These are phyloP conservation scores for Oncorhynchus nerka DNA, from an alignment of 2,113 vertebrate species.

Conservation along the genomic window DNA sequence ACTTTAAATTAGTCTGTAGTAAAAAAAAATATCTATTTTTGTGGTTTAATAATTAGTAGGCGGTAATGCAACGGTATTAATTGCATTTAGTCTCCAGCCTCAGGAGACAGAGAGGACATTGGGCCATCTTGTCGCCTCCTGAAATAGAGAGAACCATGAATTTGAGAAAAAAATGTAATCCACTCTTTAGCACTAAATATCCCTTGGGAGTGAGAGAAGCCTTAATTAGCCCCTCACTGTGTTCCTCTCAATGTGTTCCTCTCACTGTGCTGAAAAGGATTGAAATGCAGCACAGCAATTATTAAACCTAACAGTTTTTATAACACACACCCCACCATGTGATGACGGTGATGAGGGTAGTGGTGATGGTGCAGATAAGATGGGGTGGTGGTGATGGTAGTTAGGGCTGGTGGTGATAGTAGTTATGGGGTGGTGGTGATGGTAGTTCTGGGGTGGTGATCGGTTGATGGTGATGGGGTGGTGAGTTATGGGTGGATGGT, in stretches of 20 bases:
- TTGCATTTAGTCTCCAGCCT: slow-evolving; percentile 95
- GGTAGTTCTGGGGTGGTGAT: too few relatives aligned
- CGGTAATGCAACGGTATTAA: slow-evolving; percentile 95
- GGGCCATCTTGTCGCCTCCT: slow-evolving; percentile 59
- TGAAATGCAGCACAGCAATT: slow-evolving; percentile 91
- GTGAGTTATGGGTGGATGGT: too few relatives aligned
- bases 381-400: too few relatives aligned
- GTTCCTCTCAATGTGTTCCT: too few relatives aligned
- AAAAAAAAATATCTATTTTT: slow-evolving; percentile 76
- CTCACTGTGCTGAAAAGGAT: slow-evolving; percentile 84
- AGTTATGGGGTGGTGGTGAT: too few relatives aligned
- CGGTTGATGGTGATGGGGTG: too few relatives aligned
- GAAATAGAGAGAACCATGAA: slow-evolving; percentile 75
- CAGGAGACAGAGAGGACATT: slow-evolving; percentile 75
- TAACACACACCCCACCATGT: slow-evolving; percentile 65
- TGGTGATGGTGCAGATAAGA: too few relatives aligned
- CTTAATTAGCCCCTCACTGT: slow-evolving; percentile 96
- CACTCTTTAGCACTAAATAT: slow-evolving; percentile 78
- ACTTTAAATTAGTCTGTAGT: slow-evolving; percentile 82
- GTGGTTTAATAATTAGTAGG: slow-evolving; percentile 99
- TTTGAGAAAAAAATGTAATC: slow-evolving; percentile 64
- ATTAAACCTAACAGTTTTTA: slow-evolving; percentile 79
- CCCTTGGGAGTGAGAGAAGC: slow-evolving; percentile 89
- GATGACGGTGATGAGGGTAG: slow-evolving; percentile 5
- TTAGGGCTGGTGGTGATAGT: too few relatives aligned